These are phyloP conservation scores for Caenorhabditis sp. DNA, from an alignment of 2,888 invertebrate species.

Conservation along the genomic window DNA sequence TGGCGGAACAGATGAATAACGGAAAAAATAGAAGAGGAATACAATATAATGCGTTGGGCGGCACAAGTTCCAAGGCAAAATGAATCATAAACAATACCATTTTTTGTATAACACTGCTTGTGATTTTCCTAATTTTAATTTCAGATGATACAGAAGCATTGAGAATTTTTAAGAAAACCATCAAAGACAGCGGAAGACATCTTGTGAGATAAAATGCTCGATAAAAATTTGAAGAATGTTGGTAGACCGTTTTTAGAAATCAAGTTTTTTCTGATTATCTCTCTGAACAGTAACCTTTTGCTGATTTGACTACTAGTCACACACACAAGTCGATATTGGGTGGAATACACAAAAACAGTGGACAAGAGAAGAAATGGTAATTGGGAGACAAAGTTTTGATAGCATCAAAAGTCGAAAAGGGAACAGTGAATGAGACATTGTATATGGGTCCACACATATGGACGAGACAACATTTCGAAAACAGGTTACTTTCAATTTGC, in stretches of 20 bases:
- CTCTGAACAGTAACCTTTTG: constrained; percentile 12
- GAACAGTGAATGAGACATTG: constrained; percentile 49
- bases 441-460: constrained; percentile 56
- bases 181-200: too few relatives aligned
- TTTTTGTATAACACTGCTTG: constrained; percentile 17
- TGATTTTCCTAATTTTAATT: constrained; percentile 8
- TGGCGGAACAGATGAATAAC: constrained; percentile 44
- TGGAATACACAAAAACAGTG: constrained; percentile 45
- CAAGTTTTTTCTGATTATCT: constrained; percentile 8
- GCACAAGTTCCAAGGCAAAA: constrained; percentile 30
- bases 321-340: not conserved
- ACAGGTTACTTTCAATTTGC: constrained; percentile 65
- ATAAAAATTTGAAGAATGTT: too few relatives aligned
- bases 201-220: too few relatives aligned
- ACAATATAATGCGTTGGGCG: constrained; percentile 5
- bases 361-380: constrained; percentile 34
- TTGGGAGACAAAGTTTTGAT: constrained; percentile 51
- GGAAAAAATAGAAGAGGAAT: constrained; percentile 28
- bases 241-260: too few relatives aligned
- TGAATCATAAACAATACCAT: constrained; percentile 47
- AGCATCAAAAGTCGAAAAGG: constrained; percentile 44
- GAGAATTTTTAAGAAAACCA: too few relatives aligned
- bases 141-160: constrained; percentile 14
- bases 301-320: constrained; percentile 25
- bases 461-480: constrained; percentile 56